phyloP scores from a whole-genome alignment of 2,113 vertebrate genomes.

The Aepyceros melampus region DNA sequence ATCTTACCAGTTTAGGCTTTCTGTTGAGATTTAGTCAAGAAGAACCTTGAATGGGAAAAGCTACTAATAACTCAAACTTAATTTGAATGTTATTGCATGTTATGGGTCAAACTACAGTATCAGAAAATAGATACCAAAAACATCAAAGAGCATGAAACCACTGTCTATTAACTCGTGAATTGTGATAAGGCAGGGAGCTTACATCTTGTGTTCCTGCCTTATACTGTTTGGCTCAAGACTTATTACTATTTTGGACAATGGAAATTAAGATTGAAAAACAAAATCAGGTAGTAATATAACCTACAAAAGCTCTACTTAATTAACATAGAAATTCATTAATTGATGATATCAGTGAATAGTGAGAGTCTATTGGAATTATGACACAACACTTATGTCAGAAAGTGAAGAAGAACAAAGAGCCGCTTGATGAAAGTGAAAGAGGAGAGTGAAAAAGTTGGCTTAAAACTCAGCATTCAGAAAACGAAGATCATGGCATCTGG shows the following conservation, averaged over 20 bases:
- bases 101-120: background rate
- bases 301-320: background rate
- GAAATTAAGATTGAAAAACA: background rate
- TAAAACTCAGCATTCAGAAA: background rate
- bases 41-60: background rate
- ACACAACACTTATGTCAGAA: background rate
- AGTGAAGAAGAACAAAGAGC: background rate
- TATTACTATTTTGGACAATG: background rate
- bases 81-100: constrained; percentile 43
- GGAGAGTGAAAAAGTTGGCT: background rate
- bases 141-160: background rate
- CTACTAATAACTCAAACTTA: constrained; percentile 42
- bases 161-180: background rate
- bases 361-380: background rate
- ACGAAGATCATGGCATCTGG: accelerated
- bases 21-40: constrained; percentile 45
- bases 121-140: background rate
- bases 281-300: background rate
- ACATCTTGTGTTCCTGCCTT: background rate
- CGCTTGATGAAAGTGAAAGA: background rate
- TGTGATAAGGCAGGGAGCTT: background rate
- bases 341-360: background rate
- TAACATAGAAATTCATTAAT: background rate
- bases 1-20: constrained; percentile 42
- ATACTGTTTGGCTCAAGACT: background rate